phyloP scores from a whole-genome alignment of 2,888 invertebrate species.

The Coelogynopora nodosa region DNA sequence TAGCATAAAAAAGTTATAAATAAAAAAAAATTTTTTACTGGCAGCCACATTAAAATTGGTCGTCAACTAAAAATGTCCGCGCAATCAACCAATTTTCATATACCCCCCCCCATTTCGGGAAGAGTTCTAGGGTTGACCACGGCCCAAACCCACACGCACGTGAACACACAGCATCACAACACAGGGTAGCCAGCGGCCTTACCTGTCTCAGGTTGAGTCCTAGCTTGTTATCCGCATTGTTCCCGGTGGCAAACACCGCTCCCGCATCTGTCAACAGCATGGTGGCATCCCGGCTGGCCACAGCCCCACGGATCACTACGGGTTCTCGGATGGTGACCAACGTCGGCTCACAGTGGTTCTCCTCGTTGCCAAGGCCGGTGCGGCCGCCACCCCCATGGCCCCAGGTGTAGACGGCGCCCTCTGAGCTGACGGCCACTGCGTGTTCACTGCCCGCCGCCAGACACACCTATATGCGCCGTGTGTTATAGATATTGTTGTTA shows the following conservation, averaged over 20 bases:
- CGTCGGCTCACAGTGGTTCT: slow-evolving; percentile 59
- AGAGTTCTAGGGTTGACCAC: no score
- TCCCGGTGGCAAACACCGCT: slow-evolving; percentile 68
- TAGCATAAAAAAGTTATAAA: no score
- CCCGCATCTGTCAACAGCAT: slow-evolving; percentile 67
- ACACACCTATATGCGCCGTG: no score
- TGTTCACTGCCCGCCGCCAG: slow-evolving; percentile 65
- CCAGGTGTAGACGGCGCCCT: slow-evolving; percentile 70
- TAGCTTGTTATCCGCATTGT: slow-evolving; percentile 67
- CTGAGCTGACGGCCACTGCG: slow-evolving; percentile 67
- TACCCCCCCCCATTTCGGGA: no score
- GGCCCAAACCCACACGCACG: no score
- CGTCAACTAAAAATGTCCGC: no score
- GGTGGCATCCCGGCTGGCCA: slow-evolving; percentile 68
- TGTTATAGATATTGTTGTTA: no score
- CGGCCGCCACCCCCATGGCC: slow-evolving; percentile 67
- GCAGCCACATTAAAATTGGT: no score
- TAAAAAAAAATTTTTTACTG: no score
- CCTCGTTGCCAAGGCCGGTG: slow-evolving; percentile 66
- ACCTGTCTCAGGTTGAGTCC: slow-evolving; percentile 64
- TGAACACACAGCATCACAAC: no score
- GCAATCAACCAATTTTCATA: no score
- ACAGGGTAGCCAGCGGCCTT: no score
- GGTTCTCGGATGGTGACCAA: slow-evolving; percentile 1
- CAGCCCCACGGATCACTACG: slow-evolving; percentile 64